Conservation (phyloP, 2,888 invertebrate genomes). For the Caenorhabditis sp. region DNA sequence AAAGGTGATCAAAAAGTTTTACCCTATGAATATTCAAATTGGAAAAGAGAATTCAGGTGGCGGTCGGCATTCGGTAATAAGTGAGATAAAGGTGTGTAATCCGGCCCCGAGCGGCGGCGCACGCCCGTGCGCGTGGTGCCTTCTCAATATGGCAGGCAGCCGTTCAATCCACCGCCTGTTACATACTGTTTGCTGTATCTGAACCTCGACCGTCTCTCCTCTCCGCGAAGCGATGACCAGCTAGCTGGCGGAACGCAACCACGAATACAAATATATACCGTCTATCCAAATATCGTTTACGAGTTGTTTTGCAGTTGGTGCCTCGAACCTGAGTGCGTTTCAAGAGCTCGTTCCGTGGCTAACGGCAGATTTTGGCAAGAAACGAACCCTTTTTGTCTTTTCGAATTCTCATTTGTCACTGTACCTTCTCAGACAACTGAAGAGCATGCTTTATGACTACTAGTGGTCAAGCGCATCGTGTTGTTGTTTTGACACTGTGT, state of each 20-base stretch:
- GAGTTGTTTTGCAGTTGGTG: constrained; percentile 60
- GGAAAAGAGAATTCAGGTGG: constrained; percentile 24
- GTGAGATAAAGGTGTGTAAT: constrained; percentile 57
- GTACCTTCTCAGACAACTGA: constrained; percentile 15
- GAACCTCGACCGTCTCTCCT: constrained; percentile 55
- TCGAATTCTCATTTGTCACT: constrained; percentile 22
- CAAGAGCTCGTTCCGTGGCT: constrained; percentile 33
- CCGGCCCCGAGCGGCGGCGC: constrained; percentile 29
- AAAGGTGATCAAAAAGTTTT: not conserved
- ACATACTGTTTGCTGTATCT: constrained; percentile 67
- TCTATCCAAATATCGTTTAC: constrained; percentile 63
- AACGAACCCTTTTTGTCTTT: constrained; percentile 18
- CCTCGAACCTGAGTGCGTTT: constrained; percentile 50
- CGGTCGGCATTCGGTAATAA: constrained; percentile 38
- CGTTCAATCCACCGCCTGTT: constrained; percentile 65
- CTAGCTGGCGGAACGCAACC: constrained; percentile 61
- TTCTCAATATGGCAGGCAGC: constrained; percentile 54
- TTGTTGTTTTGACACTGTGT: constrained; percentile 59
- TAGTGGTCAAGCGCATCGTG: constrained; percentile 56
- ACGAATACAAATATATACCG: constrained; percentile 58
- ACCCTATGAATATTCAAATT: constrained; percentile 53
- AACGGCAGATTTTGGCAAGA: constrained; percentile 6
- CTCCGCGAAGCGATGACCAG: constrained; percentile 50
- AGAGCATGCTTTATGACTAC: constrained; percentile 24
- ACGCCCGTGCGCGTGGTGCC: constrained; percentile 33